Evolutionary conservation across 2,888 invertebrate species (phyloP).

Genomic region (Suillia variegata): DNA sequence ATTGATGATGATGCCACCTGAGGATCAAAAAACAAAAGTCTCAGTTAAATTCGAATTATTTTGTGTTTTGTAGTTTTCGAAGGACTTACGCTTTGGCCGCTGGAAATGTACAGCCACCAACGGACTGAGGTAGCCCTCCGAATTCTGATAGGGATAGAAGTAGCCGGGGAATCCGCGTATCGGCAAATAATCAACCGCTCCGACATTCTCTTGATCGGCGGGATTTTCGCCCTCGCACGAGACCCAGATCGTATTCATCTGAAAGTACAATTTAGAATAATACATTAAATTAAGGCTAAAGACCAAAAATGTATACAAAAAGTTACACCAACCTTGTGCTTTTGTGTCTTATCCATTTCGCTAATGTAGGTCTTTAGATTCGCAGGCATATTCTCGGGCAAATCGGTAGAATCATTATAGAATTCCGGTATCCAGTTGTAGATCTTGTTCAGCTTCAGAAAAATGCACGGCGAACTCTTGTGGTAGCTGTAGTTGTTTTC

Average conservation of each 20-base stretch:
- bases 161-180: constrained; percentile 85
- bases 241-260: constrained; percentile 87
- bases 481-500: constrained; percentile 89
- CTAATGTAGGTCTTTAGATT: constrained; percentile 73
- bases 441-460: constrained; percentile 95
- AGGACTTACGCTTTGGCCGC: constrained; percentile 76
- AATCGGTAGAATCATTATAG: constrained; percentile 72
- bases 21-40: neutral
- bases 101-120: constrained; percentile 85
- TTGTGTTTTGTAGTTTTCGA: neutral
- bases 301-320: neutral
- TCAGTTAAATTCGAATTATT: neutral
- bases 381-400: constrained; percentile 78
- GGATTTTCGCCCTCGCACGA: constrained; percentile 94
- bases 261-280: constrained; percentile 32
- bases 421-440: constrained; percentile 87
- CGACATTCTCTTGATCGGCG: constrained; percentile 89
- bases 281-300: no score
- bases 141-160: constrained; percentile 87
- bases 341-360: constrained; percentile 60
- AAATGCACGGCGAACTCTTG: constrained; percentile 90
- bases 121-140: constrained; percentile 86
- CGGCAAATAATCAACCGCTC: constrained; percentile 80
- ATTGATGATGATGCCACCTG: constrained; percentile 67
- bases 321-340: constrained; percentile 51